phyloP scores from a whole-genome alignment of 2,797 vertebrate species.

The Sebastes paucispinis region DNA sequence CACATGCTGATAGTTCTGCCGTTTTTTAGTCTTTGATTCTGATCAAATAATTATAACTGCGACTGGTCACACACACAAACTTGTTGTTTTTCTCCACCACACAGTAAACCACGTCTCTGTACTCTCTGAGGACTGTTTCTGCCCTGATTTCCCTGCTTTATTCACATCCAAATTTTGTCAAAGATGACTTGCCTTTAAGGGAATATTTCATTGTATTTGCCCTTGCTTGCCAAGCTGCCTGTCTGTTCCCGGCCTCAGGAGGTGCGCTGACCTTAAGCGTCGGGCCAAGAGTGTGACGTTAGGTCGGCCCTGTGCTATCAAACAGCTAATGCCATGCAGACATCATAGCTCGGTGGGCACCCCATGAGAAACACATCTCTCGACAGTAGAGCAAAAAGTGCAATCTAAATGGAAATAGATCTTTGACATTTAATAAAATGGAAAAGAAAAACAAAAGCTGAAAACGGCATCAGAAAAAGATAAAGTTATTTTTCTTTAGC shows the following conservation, averaged over 20 bases:
- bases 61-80: constrained; percentile 7
- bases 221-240: constrained; percentile 17
- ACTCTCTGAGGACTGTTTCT: not conserved
- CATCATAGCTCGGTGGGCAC: constrained; percentile 11
- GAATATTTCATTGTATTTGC: constrained; percentile 27
- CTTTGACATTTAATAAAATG: constrained; percentile 59
- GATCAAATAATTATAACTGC: constrained; percentile 13
- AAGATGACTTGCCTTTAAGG: constrained; percentile 18
- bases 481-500: constrained; percentile 1
- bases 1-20: not conserved
- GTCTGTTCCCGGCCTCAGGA: constrained; percentile 30
- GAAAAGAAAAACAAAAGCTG: constrained; percentile 20
- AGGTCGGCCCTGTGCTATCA: constrained; percentile 22
- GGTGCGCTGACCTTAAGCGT: constrained; percentile 29
- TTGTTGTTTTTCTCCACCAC: not conserved
- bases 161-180: constrained; percentile 2
- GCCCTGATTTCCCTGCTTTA: not conserved
- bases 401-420: constrained; percentile 65
- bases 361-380: not conserved
- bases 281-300: constrained; percentile 20
- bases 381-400: constrained; percentile 32
- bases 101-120: constrained; percentile 4
- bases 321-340: constrained; percentile 21
- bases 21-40: constrained; percentile 9
- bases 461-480: constrained; percentile 18